These are phyloP conservation scores for Alsophila aescularia DNA, from an alignment of 2,888 invertebrate species.

Conservation along the genomic window DNA sequence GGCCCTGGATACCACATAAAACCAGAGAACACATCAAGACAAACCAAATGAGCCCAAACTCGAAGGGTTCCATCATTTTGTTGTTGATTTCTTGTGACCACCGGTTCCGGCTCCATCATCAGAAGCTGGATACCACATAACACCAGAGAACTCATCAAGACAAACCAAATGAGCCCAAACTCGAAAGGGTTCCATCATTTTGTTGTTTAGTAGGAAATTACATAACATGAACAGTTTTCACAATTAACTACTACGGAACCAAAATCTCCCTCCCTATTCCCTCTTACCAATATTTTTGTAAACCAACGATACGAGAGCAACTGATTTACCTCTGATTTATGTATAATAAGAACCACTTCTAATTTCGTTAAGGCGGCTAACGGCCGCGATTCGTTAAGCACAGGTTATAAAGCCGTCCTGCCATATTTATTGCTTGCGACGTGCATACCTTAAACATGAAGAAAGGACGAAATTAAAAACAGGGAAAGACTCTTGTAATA, in stretches of 20 bases:
- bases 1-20: too few relatives aligned
- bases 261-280: not conserved
- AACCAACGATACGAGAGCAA: constrained; percentile 41
- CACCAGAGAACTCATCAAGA: too few relatives aligned
- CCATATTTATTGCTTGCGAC: constrained; percentile 61
- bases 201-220: too few relatives aligned
- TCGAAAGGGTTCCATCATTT: too few relatives aligned
- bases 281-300: constrained; percentile 29
- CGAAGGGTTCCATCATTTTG: too few relatives aligned
- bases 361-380: constrained; percentile 66
- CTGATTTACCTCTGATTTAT: constrained; percentile 71
- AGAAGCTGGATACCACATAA: too few relatives aligned
- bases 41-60: too few relatives aligned
- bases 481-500: not conserved
- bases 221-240: too few relatives aligned
- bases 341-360: constrained; percentile 70
- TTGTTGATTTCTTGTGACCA: too few relatives aligned
- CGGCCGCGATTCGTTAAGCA: constrained; percentile 63
- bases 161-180: too few relatives aligned
- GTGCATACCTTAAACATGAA: constrained; percentile 31
- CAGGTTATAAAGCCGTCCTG: constrained; percentile 67
- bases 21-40: too few relatives aligned
- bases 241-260: constrained; percentile 22
- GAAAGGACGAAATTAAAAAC: constrained; percentile 27
- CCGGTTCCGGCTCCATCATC: too few relatives aligned